Percentiles rank a stretch among this genome's conserved stretches.
These are phyloP conservation scores for Tenthredo livida DNA, from an alignment of 2,888 invertebrate genomes.

Conservation along the genomic window DNA sequence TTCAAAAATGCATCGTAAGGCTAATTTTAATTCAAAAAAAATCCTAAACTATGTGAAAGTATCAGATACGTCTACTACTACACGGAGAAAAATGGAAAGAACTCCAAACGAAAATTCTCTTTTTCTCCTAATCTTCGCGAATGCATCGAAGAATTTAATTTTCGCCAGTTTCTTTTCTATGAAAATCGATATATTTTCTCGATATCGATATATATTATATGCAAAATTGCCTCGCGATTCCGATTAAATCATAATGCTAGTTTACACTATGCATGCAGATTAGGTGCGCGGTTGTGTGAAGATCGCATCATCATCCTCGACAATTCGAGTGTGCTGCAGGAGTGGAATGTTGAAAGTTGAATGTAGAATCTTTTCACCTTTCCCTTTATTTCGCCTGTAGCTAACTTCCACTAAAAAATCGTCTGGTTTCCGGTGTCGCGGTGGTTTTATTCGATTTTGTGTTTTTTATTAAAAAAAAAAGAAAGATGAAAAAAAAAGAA, in stretches of 20 bases:
- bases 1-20: too few species aligned
- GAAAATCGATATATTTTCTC: too few species aligned
- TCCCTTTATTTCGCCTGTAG: background rate
- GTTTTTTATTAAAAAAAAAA: background rate
- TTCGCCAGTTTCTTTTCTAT: too few species aligned
- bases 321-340: too few species aligned
- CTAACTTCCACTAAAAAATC: background rate
- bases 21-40: too few species aligned
- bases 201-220: background rate
- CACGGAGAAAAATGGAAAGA: too few species aligned
- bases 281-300: background rate
- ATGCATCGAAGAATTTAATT: too few species aligned
- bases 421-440: background rate
- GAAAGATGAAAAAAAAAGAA: too few species aligned
- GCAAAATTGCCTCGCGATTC: background rate
- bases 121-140: too few species aligned
- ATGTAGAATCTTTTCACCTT: background rate
- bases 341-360: background rate
- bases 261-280: background rate
- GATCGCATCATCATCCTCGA: background rate
- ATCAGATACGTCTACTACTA: too few species aligned
- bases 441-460: background rate
- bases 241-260: background rate
- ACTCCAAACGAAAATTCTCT: too few species aligned
- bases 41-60: too few species aligned